A percentile compares a stretch with the other conserved stretches of the same genome.
These are phyloP conservation scores for Paedocypris sp. DNA, from an alignment of 2,113 vertebrate genomes.

Conservation along the genomic window DNA sequence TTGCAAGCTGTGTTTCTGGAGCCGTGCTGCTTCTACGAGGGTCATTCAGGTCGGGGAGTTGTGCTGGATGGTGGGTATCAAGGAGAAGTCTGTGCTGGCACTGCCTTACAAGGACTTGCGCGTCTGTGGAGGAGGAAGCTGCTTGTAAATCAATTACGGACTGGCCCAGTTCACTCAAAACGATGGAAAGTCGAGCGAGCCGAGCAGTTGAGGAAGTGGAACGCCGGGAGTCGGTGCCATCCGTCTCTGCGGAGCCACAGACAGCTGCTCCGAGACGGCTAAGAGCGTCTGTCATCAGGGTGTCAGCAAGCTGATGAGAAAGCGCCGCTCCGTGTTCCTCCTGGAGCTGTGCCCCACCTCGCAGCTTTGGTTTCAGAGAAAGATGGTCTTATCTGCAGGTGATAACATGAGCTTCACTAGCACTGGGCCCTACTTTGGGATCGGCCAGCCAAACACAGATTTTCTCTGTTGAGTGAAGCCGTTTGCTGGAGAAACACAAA, in stretches of 20 bases:
- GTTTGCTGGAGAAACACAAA: background rate
- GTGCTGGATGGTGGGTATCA: constrained; percentile 20
- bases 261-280: constrained; percentile 40
- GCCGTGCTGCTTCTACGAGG: background rate
- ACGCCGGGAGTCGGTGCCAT: constrained; percentile 26
- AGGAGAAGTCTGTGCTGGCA: constrained; percentile 30
- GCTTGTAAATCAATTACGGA: constrained; percentile 47
- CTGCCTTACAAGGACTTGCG: constrained; percentile 50
- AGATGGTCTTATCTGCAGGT: constrained; percentile 36
- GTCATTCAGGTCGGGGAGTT: background rate
- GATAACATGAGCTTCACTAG: constrained; percentile 27
- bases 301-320: constrained; percentile 46
- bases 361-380: constrained; percentile 29
- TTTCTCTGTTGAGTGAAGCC: constrained; percentile 9
- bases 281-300: constrained; percentile 47
- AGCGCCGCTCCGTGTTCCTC: constrained; percentile 7
- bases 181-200: constrained; percentile 26
- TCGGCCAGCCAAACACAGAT: constrained; percentile 11
- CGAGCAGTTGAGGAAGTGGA: constrained; percentile 28
- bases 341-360: constrained; percentile 10
- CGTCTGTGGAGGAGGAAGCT: constrained; percentile 21
- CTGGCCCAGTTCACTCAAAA: constrained; percentile 33
- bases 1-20: background rate
- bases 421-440: constrained; percentile 10
- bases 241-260: constrained; percentile 33